Evolutionary conservation across 2,113 vertebrate species (phyloP).

Genomic region (Microcebus griseorufus): DNA sequence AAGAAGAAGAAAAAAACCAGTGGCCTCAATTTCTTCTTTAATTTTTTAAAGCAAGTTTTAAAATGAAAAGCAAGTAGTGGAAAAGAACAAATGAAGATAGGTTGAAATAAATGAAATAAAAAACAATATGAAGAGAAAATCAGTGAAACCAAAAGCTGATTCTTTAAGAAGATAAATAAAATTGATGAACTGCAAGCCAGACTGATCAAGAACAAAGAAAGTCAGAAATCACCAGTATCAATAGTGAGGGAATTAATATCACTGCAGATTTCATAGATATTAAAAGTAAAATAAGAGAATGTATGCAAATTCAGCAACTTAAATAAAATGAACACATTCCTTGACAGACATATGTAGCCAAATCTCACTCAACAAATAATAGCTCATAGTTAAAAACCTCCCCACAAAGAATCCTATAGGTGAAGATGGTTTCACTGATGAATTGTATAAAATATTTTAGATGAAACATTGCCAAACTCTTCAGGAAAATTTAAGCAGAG

Average conservation of each 20-base stretch:
- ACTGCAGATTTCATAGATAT: background rate
- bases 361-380: background rate
- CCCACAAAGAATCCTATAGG: background rate
- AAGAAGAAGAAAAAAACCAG: no score
- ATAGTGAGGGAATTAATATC: background rate
- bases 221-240: background rate
- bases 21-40: background rate
- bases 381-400: background rate
- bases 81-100: background rate
- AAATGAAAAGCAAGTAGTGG: background rate
- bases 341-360: background rate
- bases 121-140: background rate
- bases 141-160: background rate
- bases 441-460: background rate
- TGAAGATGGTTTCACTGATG: background rate
- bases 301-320: background rate
- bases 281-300: background rate
- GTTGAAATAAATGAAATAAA: background rate
- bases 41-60: background rate
- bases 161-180: background rate
- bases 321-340: background rate
- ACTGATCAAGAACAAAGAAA: background rate
- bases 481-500: background rate
- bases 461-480: background rate
- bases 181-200: background rate